Evolutionary conservation across 2,888 invertebrate genomes (phyloP), one percentile per base, ranked within the genome.

Genomic region (Drosophila mimetica): DNA sequence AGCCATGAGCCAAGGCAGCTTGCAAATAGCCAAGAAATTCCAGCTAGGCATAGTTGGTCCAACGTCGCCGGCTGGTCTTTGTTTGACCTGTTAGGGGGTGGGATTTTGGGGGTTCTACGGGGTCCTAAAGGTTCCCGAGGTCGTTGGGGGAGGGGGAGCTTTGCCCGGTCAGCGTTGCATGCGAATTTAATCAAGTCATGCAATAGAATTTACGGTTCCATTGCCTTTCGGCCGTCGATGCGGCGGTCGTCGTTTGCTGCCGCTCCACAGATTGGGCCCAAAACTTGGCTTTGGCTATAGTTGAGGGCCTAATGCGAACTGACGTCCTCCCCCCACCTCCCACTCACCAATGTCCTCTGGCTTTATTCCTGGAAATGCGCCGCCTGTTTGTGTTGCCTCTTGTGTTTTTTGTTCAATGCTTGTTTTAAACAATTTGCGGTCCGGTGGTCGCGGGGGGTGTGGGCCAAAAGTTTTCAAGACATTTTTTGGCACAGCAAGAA

Each of bases 121-220:
- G 20, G 37, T n/a, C 7, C n/a, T n/a, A n/a, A n/a, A n/a, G n/a
- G n/a, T n/a, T 20, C n/a, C 13, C 13, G 50, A 14, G 55, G 51
- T n/a, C 16, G 25, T 18, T 25, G 37, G 39, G 52, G 37, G 14
- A 22, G 18, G 32, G 32, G 14, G 20, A 8, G 30, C 46, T 34
- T 13, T 14, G 16, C 14, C 63, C 61, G 75, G 65, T 57, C 74
- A 59, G 54, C 66, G 73, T 75, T 86, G 88, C 80, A 87, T 83
- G 89, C 87, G 81, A 89, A 89, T 88, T 89, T 90, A 90, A 89
- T 90, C 90, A 88, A 89, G 89, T 86, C 90, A 90, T 89, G 90
- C 89, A 90, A 90, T 86, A 90, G 89, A 89, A 90, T 89, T 88
- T 89, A 90, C 90, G 89, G 88, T 78, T 79, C 74, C 74, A 75